Conservation (phyloP, 2,797 vertebrate genomes). For the Luscinia luscinia region DNA sequence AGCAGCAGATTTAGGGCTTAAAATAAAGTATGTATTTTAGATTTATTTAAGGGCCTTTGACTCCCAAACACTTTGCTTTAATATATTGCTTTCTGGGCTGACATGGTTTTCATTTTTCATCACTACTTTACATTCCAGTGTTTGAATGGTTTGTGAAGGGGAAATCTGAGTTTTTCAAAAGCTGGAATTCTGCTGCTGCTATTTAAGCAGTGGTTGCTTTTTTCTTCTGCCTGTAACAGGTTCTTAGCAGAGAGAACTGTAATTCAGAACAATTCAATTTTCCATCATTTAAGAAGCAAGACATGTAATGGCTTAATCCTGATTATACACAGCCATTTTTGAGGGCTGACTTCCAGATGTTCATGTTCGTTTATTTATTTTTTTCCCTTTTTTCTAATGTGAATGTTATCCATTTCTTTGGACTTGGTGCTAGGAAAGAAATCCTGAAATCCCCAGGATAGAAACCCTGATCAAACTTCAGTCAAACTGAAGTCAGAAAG, state of each 20-base stretch:
- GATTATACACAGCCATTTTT: slow-evolving; percentile 25
- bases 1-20: slow-evolving; percentile 69
- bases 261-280: slow-evolving; percentile 59
- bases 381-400: background rate
- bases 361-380: background rate
- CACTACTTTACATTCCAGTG: slow-evolving; percentile 57
- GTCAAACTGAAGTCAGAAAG: background rate
- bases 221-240: background rate
- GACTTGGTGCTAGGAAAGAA: slow-evolving; percentile 10
- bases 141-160: slow-evolving; percentile 22
- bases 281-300: slow-evolving; percentile 52
- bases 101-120: slow-evolving; percentile 67
- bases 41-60: slow-evolving; percentile 70
- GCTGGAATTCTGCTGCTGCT: background rate
- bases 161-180: slow-evolving; percentile 37
- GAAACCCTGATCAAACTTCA: background rate
- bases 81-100: slow-evolving; percentile 53
- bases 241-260: slow-evolving; percentile 4
- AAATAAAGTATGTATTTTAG: slow-evolving; percentile 63
- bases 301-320: slow-evolving; percentile 55
- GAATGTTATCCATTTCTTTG: slow-evolving; percentile 18
- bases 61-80: slow-evolving; percentile 68
- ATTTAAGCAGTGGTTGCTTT: slow-evolving; percentile 10
- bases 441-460: background rate
- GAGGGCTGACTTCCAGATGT: slow-evolving; percentile 57